Evolutionary conservation across 2,113 vertebrate species (phyloP).

Genomic region (Athene noctua): DNA sequence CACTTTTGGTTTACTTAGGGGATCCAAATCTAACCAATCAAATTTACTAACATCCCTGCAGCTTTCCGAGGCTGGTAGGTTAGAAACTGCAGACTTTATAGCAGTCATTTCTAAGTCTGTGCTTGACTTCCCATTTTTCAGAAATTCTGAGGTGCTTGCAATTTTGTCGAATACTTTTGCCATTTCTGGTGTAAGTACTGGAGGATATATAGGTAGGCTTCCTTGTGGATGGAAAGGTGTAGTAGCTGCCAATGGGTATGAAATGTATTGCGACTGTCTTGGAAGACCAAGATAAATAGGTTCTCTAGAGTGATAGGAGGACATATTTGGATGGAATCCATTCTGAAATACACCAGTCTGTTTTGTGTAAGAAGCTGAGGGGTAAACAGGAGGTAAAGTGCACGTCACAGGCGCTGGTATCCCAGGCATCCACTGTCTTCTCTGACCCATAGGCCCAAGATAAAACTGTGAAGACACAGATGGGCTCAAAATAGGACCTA

Average conservation of each 20-base stretch:
- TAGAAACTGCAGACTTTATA: slow-evolving; percentile 71
- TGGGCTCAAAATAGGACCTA: slow-evolving; percentile 79
- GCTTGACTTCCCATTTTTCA: slow-evolving; percentile 87
- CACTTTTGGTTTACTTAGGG: slow-evolving; percentile 86
- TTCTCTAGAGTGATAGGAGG: slow-evolving; percentile 72
- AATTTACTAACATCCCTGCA: slow-evolving; percentile 80
- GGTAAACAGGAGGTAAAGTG: slow-evolving; percentile 77
- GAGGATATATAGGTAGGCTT: slow-evolving; percentile 69
- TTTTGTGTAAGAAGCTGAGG: slow-evolving; percentile 81
- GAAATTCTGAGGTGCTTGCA: slow-evolving; percentile 93
- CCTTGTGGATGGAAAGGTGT: slow-evolving; percentile 76
- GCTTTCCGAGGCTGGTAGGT: slow-evolving; percentile 70
- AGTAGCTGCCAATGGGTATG: slow-evolving; percentile 81
- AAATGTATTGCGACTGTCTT: slow-evolving; percentile 78
- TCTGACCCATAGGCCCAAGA: slow-evolving; percentile 73
- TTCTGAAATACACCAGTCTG: slow-evolving; percentile 87
- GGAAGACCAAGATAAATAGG: slow-evolving; percentile 79
- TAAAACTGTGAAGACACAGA: slow-evolving; percentile 84
- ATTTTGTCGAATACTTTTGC: slow-evolving; percentile 95
- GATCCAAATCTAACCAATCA: slow-evolving; percentile 96
- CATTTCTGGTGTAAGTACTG: slow-evolving; percentile 87
- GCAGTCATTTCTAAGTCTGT: slow-evolving; percentile 76
- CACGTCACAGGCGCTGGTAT: slow-evolving; percentile 77
- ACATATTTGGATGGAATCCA: slow-evolving; percentile 81
- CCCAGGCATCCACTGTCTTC: slow-evolving; percentile 81